Evolutionary conservation across 2,888 invertebrate species (phyloP).

Genomic region (Tanytarsus gracilentus): DNA sequence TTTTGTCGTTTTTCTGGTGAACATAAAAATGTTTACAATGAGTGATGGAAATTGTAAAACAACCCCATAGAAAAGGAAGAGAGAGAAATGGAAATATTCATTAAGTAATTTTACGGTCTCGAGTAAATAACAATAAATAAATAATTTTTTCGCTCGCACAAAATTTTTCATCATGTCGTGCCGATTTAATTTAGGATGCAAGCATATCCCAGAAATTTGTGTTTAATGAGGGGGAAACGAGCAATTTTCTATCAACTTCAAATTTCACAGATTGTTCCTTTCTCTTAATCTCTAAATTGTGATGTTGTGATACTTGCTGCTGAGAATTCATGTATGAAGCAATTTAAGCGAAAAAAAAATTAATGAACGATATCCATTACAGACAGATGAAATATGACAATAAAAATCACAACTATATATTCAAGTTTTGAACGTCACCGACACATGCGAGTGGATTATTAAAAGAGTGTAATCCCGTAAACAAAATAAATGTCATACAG

Average conservation of each 20-base stretch:
- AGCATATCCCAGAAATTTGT: not conserved
- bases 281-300: too few species aligned
- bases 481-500: conserved; percentile 3
- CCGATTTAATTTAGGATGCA: not conserved
- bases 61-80: not conserved
- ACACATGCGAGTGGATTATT: conserved; percentile 3
- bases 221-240: conserved; percentile 25
- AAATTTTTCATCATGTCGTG: not conserved
- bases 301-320: too few species aligned
- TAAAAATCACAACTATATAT: conserved; percentile 7
- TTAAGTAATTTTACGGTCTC: conserved; percentile 22
- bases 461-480: conserved; percentile 12
- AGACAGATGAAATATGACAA: conserved; percentile 1
- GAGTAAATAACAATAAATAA: conserved; percentile 27
- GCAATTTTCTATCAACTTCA: conserved; percentile 1
- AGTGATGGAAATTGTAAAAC: too few species aligned
- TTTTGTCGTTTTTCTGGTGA: not conserved
- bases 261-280: conserved; percentile 14
- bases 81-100: not conserved
- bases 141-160: conserved; percentile 7
- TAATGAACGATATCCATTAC: not conserved
- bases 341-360: not conserved
- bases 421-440: not conserved
- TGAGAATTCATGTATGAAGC: too few species aligned
- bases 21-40: conserved; percentile 3